Conservation (phyloP, 2,797 vertebrate genomes). For the Poeciliopsis gracilis region DNA sequence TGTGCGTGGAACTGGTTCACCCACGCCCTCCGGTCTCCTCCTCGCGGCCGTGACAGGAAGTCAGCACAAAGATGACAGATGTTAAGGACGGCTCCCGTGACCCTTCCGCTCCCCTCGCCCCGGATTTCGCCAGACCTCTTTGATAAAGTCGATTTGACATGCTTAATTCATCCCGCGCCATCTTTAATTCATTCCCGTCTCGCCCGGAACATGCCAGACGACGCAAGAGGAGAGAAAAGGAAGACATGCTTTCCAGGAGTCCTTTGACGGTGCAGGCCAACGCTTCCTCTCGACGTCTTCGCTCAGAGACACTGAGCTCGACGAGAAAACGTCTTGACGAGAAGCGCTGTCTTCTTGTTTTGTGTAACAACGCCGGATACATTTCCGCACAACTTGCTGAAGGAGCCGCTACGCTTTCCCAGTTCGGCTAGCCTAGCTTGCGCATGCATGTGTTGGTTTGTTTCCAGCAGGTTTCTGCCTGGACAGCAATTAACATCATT, state of each 20-base stretch:
- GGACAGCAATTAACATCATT: slow-evolving; percentile 72
- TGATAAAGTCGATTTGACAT: slow-evolving; percentile 63
- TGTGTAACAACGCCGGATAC: slow-evolving; percentile 9
- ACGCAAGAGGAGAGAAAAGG: slow-evolving; percentile 26
- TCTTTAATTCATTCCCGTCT: slow-evolving; percentile 68
- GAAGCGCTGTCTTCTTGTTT: slow-evolving; percentile 10
- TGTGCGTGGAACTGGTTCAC: slow-evolving; percentile 14
- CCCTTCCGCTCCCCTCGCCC: slow-evolving; percentile 18
- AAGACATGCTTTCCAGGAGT: slow-evolving; percentile 13
- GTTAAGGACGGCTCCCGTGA: slow-evolving; percentile 41
- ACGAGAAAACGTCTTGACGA: neutral
- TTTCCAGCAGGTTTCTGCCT: slow-evolving; percentile 71
- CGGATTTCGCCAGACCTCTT: slow-evolving; percentile 45
- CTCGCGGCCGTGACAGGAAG: slow-evolving; percentile 43
- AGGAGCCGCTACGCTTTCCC: slow-evolving; percentile 9
- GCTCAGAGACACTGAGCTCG: neutral
- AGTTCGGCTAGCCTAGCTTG: slow-evolving; percentile 41
- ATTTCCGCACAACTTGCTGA: slow-evolving; percentile 10
- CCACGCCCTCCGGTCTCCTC: slow-evolving; percentile 1
- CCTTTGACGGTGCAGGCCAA: slow-evolving; percentile 30
- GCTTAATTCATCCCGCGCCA: slow-evolving; percentile 70
- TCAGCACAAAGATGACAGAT: slow-evolving; percentile 57
- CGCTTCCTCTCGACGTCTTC: slow-evolving; percentile 10
- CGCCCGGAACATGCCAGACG: slow-evolving; percentile 40
- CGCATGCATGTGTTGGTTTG: slow-evolving; percentile 40